These are phyloP conservation scores for Stegodyphus mimosarum DNA, from an alignment of 1,140 invertebrate species.

Conservation along the genomic window DNA sequence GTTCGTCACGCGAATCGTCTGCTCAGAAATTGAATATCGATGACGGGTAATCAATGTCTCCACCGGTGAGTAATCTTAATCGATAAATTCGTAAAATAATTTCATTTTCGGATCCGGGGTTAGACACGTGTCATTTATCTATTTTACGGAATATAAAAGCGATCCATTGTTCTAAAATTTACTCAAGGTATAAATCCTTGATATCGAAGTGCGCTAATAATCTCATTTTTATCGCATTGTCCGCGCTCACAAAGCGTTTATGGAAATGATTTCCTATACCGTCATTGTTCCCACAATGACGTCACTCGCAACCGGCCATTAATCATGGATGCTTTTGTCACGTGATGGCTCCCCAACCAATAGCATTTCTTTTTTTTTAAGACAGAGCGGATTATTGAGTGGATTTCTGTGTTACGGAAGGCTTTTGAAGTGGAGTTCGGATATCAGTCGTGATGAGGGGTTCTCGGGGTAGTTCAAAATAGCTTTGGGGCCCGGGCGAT, in stretches of 20 bases:
- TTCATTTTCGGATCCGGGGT: conserved; percentile 16
- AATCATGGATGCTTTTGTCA: conserved; percentile 56
- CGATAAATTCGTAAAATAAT: conserved; percentile 29
- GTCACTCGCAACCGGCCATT: conserved; percentile 44
- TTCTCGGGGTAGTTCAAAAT: conserved; percentile 24
- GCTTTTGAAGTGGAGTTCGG: conserved; percentile 39
- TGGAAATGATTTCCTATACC: conserved; percentile 57
- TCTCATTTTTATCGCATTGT: conserved; percentile 57
- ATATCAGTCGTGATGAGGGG: conserved; percentile 24
- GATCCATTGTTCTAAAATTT: conserved; percentile 48
- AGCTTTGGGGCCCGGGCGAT: conserved; percentile 16
- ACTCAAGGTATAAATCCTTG: conserved; percentile 52
- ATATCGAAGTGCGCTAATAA: conserved; percentile 55
- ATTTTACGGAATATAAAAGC: conserved; percentile 44
- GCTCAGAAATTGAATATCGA: conserved; percentile 39
- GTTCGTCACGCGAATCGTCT: conserved; percentile 24
- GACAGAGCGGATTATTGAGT: conserved; percentile 48
- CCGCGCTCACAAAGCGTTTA: conserved; percentile 50
- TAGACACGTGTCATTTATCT: conserved; percentile 40
- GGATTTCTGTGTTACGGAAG: conserved; percentile 54
- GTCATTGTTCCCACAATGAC: conserved; percentile 42
- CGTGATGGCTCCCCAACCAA: conserved; percentile 51
- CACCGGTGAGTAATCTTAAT: conserved; percentile 42
- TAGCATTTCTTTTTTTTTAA: conserved; percentile 39
- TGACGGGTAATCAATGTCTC: conserved; percentile 33